A percentile compares a stretch with the other conserved stretches of the same genome.
phyloP scores from a whole-genome alignment of 2,113 vertebrate genomes.

The Antigone vipio region DNA sequence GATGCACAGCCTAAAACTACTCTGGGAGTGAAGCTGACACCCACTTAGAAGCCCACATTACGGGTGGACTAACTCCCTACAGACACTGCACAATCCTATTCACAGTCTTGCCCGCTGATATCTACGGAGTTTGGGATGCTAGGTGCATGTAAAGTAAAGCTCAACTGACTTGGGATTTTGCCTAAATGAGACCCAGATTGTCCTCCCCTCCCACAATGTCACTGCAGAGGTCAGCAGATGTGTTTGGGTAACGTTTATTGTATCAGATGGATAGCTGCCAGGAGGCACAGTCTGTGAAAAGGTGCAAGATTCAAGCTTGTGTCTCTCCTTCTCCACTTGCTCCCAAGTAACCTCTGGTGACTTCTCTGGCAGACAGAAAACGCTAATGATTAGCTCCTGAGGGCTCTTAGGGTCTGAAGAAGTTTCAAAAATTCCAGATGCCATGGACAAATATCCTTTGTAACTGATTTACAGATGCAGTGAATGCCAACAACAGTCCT shows the following conservation, averaged over 20 bases:
- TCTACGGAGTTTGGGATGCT: neutral
- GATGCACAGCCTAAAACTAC: neutral
- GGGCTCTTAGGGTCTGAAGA: neutral
- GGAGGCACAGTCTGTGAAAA: neutral
- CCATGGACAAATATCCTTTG: neutral
- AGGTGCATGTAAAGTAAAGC: neutral
- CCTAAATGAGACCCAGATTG: neutral
- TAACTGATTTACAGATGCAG: conserved; percentile 14
- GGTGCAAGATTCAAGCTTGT: neutral
- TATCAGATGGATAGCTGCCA: neutral
- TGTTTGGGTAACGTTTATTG: neutral
- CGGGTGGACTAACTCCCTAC: neutral
- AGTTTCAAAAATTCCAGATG: neutral
- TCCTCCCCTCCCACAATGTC: neutral
- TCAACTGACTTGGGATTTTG: neutral
- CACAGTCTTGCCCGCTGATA: neutral
- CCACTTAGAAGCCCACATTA: neutral
- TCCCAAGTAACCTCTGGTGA: neutral
- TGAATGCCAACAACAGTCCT: neutral
- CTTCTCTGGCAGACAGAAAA: neutral
- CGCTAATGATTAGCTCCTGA: neutral
- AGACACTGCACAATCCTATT: neutral
- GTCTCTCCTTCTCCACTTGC: neutral
- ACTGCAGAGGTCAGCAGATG: neutral
- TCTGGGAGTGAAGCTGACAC: neutral